These are phyloP conservation scores for Drosophila guanche DNA, from an alignment of 1,140 invertebrate genomes.

Conservation along the genomic window DNA sequence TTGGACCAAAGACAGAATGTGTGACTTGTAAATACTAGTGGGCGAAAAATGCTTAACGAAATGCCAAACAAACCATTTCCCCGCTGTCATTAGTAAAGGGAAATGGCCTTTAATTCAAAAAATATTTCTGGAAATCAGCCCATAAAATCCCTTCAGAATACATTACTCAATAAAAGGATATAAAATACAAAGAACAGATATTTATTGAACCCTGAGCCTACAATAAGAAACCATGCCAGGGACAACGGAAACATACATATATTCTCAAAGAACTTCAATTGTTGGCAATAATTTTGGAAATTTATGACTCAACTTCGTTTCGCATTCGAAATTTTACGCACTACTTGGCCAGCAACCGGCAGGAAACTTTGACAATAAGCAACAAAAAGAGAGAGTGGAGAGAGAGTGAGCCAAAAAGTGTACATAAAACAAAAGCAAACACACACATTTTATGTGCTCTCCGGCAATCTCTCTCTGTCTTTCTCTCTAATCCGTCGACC, in stretches of 20 bases:
- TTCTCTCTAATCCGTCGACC: constrained; percentile 1
- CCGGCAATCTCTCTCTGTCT: constrained; percentile 14
- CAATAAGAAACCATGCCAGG: constrained; percentile 55
- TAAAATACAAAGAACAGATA: constrained; percentile 48
- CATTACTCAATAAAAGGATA: constrained; percentile 42
- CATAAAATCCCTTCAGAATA: not conserved
- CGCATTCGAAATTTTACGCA: constrained; percentile 79
- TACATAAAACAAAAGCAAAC: constrained; percentile 73
- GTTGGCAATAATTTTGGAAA: constrained; percentile 74
- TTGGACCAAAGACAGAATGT: constrained; percentile 23
- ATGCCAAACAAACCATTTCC: no score
- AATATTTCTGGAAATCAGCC: not conserved
- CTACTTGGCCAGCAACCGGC: constrained; percentile 67
- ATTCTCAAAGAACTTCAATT: constrained; percentile 60
- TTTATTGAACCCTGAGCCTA: constrained; percentile 57
- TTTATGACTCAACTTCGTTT: constrained; percentile 76
- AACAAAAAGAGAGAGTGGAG: constrained; percentile 45
- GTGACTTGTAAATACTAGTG: not conserved
- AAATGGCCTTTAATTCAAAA: no score
- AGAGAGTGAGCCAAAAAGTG: constrained; percentile 24
- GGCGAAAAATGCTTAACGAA: no score
- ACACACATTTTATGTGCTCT: constrained; percentile 73
- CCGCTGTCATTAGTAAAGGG: no score
- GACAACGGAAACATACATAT: constrained; percentile 27
- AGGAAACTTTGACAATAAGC: constrained; percentile 57